phyloP scores from a whole-genome alignment of 2,797 vertebrate genomes.

The Myotis planiceps region DNA sequence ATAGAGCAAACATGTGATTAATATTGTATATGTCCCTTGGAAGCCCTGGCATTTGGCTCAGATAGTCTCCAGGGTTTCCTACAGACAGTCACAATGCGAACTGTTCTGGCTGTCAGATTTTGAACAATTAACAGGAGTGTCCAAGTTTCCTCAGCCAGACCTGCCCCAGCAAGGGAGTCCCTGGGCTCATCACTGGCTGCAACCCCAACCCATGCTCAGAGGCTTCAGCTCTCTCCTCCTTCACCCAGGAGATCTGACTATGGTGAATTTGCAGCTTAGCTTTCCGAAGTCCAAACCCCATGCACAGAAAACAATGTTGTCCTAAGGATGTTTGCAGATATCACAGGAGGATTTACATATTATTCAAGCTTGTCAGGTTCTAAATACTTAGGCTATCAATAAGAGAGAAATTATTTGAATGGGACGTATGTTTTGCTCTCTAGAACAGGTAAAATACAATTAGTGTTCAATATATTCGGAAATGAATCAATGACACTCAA shows the following conservation, averaged over 20 bases:
- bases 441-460: not conserved
- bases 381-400: not conserved
- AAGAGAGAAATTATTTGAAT: not conserved
- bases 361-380: not conserved
- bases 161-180: not conserved
- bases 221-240: not conserved
- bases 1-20: not conserved
- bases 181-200: not conserved
- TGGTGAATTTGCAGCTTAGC: not conserved
- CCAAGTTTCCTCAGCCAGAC: not conserved
- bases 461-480: not conserved
- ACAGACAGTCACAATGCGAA: not conserved
- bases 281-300: not conserved
- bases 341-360: not conserved
- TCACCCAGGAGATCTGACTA: not conserved
- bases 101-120: not conserved
- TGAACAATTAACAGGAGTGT: not conserved
- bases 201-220: not conserved
- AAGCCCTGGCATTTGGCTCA: not conserved
- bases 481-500: not conserved
- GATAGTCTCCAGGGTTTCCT: not conserved
- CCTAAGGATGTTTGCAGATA: accelerated
- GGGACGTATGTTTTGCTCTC: not conserved
- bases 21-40: not conserved
- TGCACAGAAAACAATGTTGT: not conserved